Evolutionary conservation across 2,797 vertebrate species (phyloP), one percentile per base, ranked within the genome.

Genomic region (Chlorospingus semifuscus): DNA sequence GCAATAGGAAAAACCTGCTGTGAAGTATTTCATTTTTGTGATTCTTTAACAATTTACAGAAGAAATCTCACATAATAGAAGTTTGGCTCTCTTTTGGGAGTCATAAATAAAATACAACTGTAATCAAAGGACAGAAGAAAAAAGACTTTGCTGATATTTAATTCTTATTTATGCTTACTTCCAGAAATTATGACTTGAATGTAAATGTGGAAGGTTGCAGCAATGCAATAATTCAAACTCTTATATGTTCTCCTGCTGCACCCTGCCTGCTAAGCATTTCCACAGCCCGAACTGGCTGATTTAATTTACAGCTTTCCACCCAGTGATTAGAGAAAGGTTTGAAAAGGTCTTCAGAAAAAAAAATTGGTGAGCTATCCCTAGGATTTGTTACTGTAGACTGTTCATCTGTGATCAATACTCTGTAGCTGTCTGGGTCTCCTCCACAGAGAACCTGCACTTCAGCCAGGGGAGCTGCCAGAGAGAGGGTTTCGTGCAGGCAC

Each of bases 41-140:
- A 96, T 97, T 96, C 91, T 97, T 96, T 94, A 97, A 97, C 97
- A 98, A 97, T 98, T 97, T 98, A 96, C 90, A 89, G 97, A 96
- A 98, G 94, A 95, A 97, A 97, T 97, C 95, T 95, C 95, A 96
- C 59, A 60, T 94, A 93, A 95, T 94, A 96, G 96, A 96, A 96
- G 89, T 97, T 97, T 93, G 89, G 71, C 87, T 96, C 82, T 95
- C 98, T 97, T 97, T 81, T 76, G 97, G 96, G 97, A 97, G 70
- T 74, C 87, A 96, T 98, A 98, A 98, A 98, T 98, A 97, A 98
- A 97, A 95, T 6, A 95, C 88, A 84, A 57, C 78, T 94, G 90
- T 97, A 98, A 98, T 97, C 96, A 98, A 97, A 97, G 66, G 94
- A 95, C 93, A 95, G 96, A 96, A 97, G 93, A 94, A 97, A 96